phyloP scores from a whole-genome alignment of 2,888 invertebrate genomes.

The Lasioglossum lativentre region DNA sequence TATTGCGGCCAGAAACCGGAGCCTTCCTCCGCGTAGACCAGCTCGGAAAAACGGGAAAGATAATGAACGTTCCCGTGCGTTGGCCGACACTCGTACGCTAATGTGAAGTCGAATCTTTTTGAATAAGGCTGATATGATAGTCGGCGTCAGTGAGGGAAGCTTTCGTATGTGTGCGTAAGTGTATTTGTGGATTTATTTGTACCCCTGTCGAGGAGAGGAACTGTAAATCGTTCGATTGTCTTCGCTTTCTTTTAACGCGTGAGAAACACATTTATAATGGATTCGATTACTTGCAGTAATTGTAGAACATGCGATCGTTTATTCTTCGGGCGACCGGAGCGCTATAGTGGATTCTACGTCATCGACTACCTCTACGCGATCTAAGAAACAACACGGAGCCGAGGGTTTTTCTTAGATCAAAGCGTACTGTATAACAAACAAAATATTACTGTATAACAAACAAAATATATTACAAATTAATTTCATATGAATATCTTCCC shows the following conservation, averaged over 20 bases:
- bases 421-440: too few relatives aligned
- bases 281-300: not conserved
- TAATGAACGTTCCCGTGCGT: not conserved
- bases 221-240: not conserved
- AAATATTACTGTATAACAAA: too few relatives aligned
- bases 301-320: too few relatives aligned
- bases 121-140: not conserved
- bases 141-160: not conserved
- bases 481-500: too few relatives aligned
- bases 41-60: not conserved
- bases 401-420: too few relatives aligned
- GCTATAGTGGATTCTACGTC: too few relatives aligned
- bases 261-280: not conserved
- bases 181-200: not conserved
- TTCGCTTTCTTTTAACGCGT: not conserved
- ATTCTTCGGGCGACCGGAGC: too few relatives aligned
- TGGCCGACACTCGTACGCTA: slow-evolving; percentile 11
- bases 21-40: not conserved
- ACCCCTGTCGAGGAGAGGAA: too few relatives aligned
- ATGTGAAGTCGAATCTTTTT: not conserved
- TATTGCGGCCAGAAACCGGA: slow-evolving; percentile 55
- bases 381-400: too few relatives aligned
- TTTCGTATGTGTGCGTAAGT: not conserved
- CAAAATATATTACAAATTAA: too few relatives aligned
- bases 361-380: too few relatives aligned